Conservation (phyloP, 2,113 vertebrate genomes). For the Castor canadensis region DNA sequence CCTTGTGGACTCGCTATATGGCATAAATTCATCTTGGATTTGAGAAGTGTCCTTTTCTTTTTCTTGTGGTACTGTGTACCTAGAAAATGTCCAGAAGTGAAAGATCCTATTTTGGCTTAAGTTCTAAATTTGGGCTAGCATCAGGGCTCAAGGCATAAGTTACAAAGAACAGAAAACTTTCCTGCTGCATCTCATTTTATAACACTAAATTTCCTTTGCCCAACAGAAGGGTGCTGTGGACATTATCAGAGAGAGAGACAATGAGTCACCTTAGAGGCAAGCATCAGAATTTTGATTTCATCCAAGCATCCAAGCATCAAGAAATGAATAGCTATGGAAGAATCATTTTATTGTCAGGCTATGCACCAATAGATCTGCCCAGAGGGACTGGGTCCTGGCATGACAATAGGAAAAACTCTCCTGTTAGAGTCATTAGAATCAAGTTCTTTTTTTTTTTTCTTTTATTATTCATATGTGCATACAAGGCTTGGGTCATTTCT, state of each 20-base stretch:
- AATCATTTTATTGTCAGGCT: constrained; percentile 25
- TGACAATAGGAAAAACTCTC: not conserved
- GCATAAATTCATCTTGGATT: not conserved
- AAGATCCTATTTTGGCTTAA: constrained; percentile 8
- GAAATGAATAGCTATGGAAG: not conserved
- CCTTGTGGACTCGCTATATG: not conserved
- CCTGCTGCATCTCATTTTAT: not conserved
- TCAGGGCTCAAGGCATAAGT: not conserved
- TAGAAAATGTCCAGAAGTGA: not conserved
- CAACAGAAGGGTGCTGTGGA: constrained; percentile 30
- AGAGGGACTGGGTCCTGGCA: not conserved
- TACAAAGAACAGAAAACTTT: not conserved
- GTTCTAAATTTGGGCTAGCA: not conserved
- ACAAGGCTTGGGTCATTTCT: too few species aligned
- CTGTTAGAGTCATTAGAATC: not conserved
- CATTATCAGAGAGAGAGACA: constrained; percentile 46
- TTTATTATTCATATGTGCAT: too few species aligned
- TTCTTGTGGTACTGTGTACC: not conserved
- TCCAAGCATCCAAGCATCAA: not conserved
- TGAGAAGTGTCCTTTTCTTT: not conserved
- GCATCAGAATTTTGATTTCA: constrained; percentile 31
- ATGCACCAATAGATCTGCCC: not conserved
- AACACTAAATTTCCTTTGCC: not conserved
- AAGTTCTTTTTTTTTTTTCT: not conserved
- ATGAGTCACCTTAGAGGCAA: constrained; percentile 54